A percentile compares a stretch with the other conserved stretches of the same genome.
phyloP scores from a whole-genome alignment of 2,797 vertebrate species.

The Paramormyrops hopkinsi region DNA sequence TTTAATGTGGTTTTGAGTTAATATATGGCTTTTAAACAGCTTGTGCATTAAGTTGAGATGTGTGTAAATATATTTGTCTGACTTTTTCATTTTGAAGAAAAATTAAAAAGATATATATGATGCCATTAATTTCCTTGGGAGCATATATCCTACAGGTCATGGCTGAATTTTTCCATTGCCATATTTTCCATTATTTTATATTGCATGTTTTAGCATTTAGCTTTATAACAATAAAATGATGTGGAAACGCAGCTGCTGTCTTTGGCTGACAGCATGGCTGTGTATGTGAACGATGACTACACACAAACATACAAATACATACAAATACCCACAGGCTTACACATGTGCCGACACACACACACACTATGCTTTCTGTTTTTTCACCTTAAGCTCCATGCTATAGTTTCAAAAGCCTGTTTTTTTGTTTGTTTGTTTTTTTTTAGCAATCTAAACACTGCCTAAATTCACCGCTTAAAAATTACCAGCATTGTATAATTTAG shows the following conservation, averaged over 20 bases:
- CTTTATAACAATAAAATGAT: constrained; percentile 28
- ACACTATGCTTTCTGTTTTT: constrained; percentile 21
- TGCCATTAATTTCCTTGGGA: constrained; percentile 47
- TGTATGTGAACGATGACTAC: constrained; percentile 10
- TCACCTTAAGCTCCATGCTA: constrained; percentile 43
- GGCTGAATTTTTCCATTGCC: constrained; percentile 45
- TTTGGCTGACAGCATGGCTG: constrained; percentile 13
- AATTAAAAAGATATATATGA: constrained; percentile 55
- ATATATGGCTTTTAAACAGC: constrained; percentile 67
- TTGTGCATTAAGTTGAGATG: constrained; percentile 72
- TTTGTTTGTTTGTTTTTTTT: constrained; percentile 43
- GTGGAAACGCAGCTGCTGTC: not conserved
- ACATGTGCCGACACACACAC: constrained; percentile 27
- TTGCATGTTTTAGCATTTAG: constrained; percentile 59
- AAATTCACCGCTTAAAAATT: constrained; percentile 50
- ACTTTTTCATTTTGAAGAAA: constrained; percentile 48
- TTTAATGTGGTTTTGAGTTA: constrained; percentile 73
- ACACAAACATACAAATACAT: constrained; percentile 17
- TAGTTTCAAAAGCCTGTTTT: constrained; percentile 40
- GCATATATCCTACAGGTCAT: constrained; percentile 50
- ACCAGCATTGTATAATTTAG: constrained; percentile 59
- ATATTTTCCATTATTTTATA: constrained; percentile 49
- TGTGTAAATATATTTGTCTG: constrained; percentile 77
- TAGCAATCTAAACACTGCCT: constrained; percentile 56
- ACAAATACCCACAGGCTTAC: constrained; percentile 33